phyloP scores from a whole-genome alignment of 2,797 vertebrate species.

The Alectoris magna region DNA sequence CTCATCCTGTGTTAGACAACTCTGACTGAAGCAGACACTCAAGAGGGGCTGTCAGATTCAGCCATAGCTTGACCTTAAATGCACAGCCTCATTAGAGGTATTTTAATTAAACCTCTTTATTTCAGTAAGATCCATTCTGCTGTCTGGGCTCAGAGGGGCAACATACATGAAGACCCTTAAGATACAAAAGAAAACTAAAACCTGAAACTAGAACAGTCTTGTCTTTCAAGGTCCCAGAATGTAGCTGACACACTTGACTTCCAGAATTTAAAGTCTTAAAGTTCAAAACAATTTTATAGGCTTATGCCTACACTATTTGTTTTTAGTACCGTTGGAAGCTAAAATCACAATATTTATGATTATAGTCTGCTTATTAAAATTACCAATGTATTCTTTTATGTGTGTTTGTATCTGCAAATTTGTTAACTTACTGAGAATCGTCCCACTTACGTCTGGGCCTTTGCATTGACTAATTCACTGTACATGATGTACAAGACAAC shows the following conservation, averaged over 20 bases:
- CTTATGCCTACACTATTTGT: neutral
- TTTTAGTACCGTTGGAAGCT: neutral
- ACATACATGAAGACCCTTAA: neutral
- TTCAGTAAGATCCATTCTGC: slow-evolving; percentile 5
- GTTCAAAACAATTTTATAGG: neutral
- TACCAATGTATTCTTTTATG: neutral
- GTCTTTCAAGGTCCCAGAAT: neutral
- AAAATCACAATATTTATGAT: neutral
- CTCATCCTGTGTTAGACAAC: neutral
- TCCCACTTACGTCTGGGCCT: neutral
- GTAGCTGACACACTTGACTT: neutral
- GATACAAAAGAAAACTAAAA: neutral
- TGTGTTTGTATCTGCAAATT: neutral
- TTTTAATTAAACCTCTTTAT: slow-evolving; percentile 24
- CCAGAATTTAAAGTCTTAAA: neutral
- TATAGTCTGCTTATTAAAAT: neutral
- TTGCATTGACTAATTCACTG: neutral
- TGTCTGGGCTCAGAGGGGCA: neutral
- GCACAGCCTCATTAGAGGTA: neutral
- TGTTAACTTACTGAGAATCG: neutral
- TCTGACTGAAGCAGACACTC: neutral
- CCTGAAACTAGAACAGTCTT: neutral
- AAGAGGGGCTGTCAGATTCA: neutral
- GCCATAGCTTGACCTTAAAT: neutral
- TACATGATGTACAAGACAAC: neutral